phyloP scores from a whole-genome alignment of 2,113 vertebrate species.

The Tragelaphus scriptus region DNA sequence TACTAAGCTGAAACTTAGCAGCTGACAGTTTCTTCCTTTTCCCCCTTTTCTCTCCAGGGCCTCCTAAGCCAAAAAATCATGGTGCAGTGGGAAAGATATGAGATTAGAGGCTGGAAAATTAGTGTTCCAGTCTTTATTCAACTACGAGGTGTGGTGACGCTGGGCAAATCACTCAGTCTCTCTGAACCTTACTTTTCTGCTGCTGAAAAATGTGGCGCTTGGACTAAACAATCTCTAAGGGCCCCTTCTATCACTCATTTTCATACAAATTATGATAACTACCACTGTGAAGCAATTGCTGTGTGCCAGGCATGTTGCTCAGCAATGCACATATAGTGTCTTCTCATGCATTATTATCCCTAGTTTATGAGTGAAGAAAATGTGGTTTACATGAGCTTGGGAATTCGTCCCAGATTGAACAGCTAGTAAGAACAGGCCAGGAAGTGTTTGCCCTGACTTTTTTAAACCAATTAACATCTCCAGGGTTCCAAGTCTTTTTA shows the following conservation, averaged over 20 bases:
- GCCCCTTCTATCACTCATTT: not conserved
- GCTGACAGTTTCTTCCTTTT: not conserved
- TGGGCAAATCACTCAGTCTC: not conserved
- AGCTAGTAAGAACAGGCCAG: not conserved
- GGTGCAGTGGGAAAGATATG: not conserved
- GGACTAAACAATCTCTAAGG: not conserved
- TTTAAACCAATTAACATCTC: not conserved
- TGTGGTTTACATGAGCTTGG: not conserved
- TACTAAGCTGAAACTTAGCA: not conserved
- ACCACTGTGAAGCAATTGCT: not conserved
- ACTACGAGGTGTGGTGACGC: not conserved
- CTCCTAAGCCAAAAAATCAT: not conserved
- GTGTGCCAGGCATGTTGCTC: not conserved
- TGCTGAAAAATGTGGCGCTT: not conserved
- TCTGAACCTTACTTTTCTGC: not conserved
- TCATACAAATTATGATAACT: not conserved
- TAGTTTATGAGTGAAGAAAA: constrained; percentile 21
- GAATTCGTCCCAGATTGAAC: not conserved
- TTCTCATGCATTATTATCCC: not conserved
- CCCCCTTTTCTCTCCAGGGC: not conserved
- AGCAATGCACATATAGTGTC: not conserved
- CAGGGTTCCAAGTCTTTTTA: constrained; percentile 21
- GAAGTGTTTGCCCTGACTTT: not conserved
- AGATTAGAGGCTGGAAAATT: not conserved
- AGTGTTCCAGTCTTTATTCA: not conserved